These are phyloP conservation scores for Alexandromys fortis DNA, from an alignment of 2,113 vertebrate species.

Conservation along the genomic window DNA sequence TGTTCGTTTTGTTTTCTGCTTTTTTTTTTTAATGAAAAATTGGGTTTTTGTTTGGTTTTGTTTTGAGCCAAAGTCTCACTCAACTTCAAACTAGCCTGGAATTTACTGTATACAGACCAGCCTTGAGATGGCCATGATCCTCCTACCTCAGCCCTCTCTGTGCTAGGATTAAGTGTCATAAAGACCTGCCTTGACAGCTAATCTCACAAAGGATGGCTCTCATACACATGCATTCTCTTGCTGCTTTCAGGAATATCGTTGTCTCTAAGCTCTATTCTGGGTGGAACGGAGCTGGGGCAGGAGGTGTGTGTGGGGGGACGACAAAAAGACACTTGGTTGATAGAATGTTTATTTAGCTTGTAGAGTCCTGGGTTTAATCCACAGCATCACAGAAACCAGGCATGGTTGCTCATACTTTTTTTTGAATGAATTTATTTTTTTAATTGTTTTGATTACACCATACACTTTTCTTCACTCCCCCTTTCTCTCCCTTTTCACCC, in stretches of 20 bases:
- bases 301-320: no score
- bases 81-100: neutral
- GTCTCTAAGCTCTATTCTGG: neutral
- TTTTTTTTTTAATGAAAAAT: neutral
- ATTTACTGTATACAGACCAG: neutral
- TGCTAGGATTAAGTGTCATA: neutral
- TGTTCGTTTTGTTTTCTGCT: neutral
- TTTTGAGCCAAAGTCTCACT: neutral
- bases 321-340: neutral
- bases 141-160: neutral
- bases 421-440: no score
- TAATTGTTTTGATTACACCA: no score
- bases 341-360: neutral
- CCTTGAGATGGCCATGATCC: neutral
- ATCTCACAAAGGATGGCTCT: neutral
- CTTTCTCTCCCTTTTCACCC: no score
- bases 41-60: neutral
- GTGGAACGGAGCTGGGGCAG: no score
- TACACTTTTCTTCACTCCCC: no score
- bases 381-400: neutral
- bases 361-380: neutral
- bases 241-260: neutral
- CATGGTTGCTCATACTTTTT: neutral
- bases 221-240: neutral
- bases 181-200: neutral